Percentiles rank a stretch among this genome's conserved stretches.
These are phyloP conservation scores for Eupithecia dodoneata DNA, from an alignment of 2,888 invertebrate genomes.

Conservation along the genomic window DNA sequence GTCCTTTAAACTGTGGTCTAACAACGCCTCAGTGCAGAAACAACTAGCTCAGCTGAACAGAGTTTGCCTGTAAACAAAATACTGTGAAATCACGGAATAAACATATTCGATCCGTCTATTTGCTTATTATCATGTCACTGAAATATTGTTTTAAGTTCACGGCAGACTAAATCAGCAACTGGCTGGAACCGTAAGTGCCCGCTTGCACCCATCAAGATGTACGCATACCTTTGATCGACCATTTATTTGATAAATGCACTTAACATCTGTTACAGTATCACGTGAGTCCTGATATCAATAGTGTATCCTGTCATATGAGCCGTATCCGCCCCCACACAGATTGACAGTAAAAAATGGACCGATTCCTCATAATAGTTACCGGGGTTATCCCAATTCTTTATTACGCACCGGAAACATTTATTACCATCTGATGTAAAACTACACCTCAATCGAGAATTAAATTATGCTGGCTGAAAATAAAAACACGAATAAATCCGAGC, in stretches of 20 bases:
- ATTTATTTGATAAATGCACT: conserved; percentile 27
- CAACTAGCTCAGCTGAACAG: not conserved
- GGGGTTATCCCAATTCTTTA: conserved; percentile 75
- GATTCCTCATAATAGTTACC: conserved; percentile 79
- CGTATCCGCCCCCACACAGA: conserved; percentile 80
- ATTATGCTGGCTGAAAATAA: conserved; percentile 25
- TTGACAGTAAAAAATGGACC: conserved; percentile 78
- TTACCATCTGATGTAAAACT: conserved; percentile 66
- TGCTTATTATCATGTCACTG: not conserved
- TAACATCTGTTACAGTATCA: conserved; percentile 73
- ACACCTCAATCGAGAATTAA: conserved; percentile 47
- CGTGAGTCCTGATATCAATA: conserved; percentile 73
- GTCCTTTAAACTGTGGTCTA: not conserved
- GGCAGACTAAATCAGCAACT: not conserved
- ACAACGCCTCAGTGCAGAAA: not conserved
- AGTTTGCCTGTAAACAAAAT: not conserved
- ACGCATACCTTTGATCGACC: conserved; percentile 11
- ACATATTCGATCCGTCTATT: too few relatives aligned
- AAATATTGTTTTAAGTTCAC: not conserved
- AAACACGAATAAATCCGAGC: not conserved
- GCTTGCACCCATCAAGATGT: not conserved
- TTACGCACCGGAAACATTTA: conserved; percentile 81
- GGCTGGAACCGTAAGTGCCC: not conserved
- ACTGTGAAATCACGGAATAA: too few relatives aligned
- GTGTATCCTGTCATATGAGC: conserved; percentile 81